Evolutionary conservation across 2,797 vertebrate species (phyloP).

Genomic region (Acipenser transmontanus): DNA sequence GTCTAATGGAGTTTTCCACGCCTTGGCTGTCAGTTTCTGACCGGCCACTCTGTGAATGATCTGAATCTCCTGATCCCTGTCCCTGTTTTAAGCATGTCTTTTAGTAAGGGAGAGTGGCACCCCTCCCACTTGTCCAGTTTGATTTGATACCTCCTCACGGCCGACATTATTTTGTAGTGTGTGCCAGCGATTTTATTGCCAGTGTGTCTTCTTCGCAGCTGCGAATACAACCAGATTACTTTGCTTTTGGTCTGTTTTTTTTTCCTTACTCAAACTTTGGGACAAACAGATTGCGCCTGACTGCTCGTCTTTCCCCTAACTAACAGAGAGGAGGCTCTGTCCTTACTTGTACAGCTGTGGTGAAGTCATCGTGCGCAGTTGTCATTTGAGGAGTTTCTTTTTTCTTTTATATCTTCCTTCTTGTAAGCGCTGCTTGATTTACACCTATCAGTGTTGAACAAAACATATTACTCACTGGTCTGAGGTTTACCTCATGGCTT

Average conservation of each 20-base stretch:
- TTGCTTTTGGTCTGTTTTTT: background rate
- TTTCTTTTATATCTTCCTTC: background rate
- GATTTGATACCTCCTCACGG: background rate
- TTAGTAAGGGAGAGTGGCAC: background rate
- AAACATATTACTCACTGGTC: too few relatives aligned
- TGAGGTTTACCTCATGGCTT: too few relatives aligned
- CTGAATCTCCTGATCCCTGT: background rate
- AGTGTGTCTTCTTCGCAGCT: background rate
- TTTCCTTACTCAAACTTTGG: background rate
- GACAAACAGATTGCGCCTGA: background rate
- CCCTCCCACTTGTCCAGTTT: background rate
- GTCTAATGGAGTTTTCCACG: background rate
- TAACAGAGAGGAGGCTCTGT: background rate
- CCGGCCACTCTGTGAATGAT: background rate
- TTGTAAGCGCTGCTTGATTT: background rate
- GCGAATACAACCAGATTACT: background rate
- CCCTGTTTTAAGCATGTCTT: background rate
- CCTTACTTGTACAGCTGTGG: constrained; percentile 10
- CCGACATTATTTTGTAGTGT: background rate
- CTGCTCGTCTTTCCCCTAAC: background rate
- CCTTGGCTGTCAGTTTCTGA: background rate
- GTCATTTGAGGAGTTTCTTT: background rate
- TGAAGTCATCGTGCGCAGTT: constrained; percentile 1
- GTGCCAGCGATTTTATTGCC: background rate
- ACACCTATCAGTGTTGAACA: too few relatives aligned